Base-by-base conservation (phyloP, 2,797 vertebrate genomes). In the Arrhamphus sclerolepis region DNA sequence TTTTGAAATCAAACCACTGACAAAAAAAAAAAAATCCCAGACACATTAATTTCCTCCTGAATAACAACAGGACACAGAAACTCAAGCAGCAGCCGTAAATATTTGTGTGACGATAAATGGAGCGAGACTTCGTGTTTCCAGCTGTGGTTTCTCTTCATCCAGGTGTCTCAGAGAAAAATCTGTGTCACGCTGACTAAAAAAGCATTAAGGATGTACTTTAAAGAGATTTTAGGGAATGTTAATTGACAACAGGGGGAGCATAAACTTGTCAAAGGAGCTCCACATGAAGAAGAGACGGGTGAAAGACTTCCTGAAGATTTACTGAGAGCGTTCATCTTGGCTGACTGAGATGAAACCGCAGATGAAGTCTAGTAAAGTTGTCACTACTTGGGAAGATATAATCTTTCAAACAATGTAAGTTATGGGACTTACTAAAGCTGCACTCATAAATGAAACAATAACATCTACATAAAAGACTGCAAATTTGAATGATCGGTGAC, bases 101-200 rank as follows among this genome's bases (percentile, higher is more conserved):
- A 60, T n/a, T n/a, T n/a, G n/a, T n/a, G n/a, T n/a, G n/a, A n/a
- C n/a, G n/a, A n/a, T n/a, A n/a, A n/a, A 84, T 65, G 42, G 51
- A 70, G 75, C 17, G 13, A 67, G 58, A 75, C 62, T 53, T 83
- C 69, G 74, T 55, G 72, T 57, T 63, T 81, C 80, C 80, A 84
- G 86, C 80, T 80, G 80, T 3, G 77, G 53, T 70, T 56, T 62
- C 69, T 80, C 54, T 52, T 43, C 6, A 2, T 66, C 70, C 73
- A 81, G 80, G 77, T 74, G 80, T 74, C 68, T 19, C 48, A 46
- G 61, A 43, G 74, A 69, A 62, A 49, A 43, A 53, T 64, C 50
- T 44, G 55, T 3, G 9, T 29, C 56, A 57, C 6, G 65, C 68
- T 46, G 58, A 47, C 43, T 34, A 19, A 9, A 71, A 41, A 51